Evolutionary conservation across 2,797 vertebrate genomes (phyloP).

Genomic region (Hydrocynus forskahlii): DNA sequence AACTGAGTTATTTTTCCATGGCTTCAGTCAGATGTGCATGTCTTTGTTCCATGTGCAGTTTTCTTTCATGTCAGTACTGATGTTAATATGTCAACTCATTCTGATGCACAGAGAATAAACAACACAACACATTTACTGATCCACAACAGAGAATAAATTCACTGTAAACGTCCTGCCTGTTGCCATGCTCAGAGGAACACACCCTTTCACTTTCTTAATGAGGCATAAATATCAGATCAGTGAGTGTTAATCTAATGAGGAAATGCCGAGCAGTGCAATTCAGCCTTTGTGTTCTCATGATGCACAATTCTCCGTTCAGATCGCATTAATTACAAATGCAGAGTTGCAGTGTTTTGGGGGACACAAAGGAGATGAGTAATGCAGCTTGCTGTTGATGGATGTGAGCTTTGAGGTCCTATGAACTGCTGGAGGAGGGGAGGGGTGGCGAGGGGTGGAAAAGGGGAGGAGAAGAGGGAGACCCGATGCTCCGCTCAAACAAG

Average conservation of each 20-base stretch:
- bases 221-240: background rate
- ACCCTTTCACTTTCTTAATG: background rate
- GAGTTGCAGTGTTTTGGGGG: background rate
- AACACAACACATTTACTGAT: background rate
- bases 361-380: background rate
- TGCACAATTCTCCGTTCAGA: background rate
- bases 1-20: slow-evolving; percentile 7
- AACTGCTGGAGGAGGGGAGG: background rate
- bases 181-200: background rate
- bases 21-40: background rate
- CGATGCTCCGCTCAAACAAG: slow-evolving; percentile 9
- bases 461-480: background rate
- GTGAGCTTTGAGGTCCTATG: background rate
- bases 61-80: background rate
- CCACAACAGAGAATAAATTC: background rate
- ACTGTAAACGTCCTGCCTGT: background rate
- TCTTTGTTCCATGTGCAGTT: background rate
- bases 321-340: background rate
- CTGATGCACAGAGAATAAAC: background rate
- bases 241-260: background rate
- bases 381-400: background rate
- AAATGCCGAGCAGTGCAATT: slow-evolving; percentile 29
- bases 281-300: slow-evolving; percentile 10
- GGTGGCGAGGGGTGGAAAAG: background rate
- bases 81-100: background rate